These are phyloP conservation scores for Alcis repandata DNA, from an alignment of 2,888 invertebrate genomes.

Conservation along the genomic window DNA sequence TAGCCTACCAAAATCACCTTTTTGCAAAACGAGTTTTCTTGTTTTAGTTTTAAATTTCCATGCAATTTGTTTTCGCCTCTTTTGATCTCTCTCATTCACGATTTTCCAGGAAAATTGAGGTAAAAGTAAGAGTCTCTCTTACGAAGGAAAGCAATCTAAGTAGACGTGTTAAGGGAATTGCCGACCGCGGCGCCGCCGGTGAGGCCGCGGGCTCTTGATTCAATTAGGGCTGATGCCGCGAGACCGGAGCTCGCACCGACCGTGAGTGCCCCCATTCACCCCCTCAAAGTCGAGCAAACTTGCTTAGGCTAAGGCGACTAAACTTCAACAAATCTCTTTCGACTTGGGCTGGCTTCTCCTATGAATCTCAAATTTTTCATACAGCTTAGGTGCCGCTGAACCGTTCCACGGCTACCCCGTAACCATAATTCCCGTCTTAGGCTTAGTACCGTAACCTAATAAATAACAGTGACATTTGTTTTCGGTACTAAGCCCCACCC, in stretches of 20 bases:
- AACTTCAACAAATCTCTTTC: constrained; percentile 26
- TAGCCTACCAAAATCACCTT: background rate
- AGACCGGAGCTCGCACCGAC: constrained; percentile 47
- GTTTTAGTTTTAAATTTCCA: background rate
- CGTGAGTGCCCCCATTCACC: constrained; percentile 35
- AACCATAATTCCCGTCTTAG: constrained; percentile 78
- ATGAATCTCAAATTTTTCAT: constrained; percentile 42
- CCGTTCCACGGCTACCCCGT: constrained; percentile 52
- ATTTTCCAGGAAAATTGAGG: constrained; percentile 13
- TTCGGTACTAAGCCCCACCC: constrained; percentile 86
- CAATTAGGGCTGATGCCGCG: constrained; percentile 75
- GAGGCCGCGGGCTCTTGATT: constrained; percentile 69
- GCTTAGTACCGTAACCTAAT: constrained; percentile 82
- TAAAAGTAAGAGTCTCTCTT: constrained; percentile 36
- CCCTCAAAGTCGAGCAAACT: constrained; percentile 28
- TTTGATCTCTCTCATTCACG: background rate
- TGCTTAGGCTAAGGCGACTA: constrained; percentile 18
- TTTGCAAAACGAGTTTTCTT: background rate
- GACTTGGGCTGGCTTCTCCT: constrained; percentile 11
- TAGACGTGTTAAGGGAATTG: constrained; percentile 78
- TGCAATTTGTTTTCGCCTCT: background rate
- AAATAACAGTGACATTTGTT: constrained; percentile 87
- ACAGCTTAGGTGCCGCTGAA: constrained; percentile 44
- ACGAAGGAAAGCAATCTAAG: constrained; percentile 74
- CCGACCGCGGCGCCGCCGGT: constrained; percentile 55